Conservation (phyloP, 2,888 invertebrate species). For the Sialis lutaria region DNA sequence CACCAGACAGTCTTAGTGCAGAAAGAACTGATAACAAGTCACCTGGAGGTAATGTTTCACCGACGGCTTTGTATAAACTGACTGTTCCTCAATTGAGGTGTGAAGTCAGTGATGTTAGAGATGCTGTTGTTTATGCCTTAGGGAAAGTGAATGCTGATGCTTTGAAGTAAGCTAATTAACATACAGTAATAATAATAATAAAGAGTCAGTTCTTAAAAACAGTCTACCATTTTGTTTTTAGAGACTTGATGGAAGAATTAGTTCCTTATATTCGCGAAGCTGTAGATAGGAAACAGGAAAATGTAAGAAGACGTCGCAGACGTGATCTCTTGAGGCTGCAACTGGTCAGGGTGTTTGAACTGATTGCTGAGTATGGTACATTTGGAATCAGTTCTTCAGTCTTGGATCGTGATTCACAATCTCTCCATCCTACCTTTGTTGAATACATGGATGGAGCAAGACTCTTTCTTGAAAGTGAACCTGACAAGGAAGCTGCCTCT, state of each 20-base stretch:
- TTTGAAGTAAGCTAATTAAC: constrained; percentile 52
- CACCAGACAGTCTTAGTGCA: constrained; percentile 73
- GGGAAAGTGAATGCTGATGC: constrained; percentile 92
- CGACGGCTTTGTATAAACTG: constrained; percentile 78
- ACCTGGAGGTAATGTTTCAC: constrained; percentile 55
- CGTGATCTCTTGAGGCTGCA: constrained; percentile 86
- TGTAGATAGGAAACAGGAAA: constrained; percentile 93
- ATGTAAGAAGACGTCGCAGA: constrained; percentile 75
- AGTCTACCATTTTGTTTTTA: constrained; percentile 21
- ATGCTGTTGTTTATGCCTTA: constrained; percentile 83
- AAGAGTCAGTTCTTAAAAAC: not conserved
- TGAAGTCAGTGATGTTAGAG: constrained; percentile 85
- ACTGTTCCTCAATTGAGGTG: constrained; percentile 83
- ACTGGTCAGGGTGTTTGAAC: constrained; percentile 77
- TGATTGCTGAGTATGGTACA: constrained; percentile 82
- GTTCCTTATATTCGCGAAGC: constrained; percentile 85
- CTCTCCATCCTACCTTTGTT: constrained; percentile 70
- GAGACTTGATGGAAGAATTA: constrained; percentile 93
- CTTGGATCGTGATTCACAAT: constrained; percentile 65
- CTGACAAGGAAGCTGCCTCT: constrained; percentile 79
- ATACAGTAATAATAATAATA: not conserved
- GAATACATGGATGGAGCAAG: constrained; percentile 93
- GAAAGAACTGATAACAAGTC: constrained; percentile 67
- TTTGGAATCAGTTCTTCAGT: constrained; percentile 74
- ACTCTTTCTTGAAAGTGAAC: constrained; percentile 78